These are phyloP conservation scores for Battus philenor DNA, from an alignment of 1,140 invertebrate genomes.

Conservation along the genomic window DNA sequence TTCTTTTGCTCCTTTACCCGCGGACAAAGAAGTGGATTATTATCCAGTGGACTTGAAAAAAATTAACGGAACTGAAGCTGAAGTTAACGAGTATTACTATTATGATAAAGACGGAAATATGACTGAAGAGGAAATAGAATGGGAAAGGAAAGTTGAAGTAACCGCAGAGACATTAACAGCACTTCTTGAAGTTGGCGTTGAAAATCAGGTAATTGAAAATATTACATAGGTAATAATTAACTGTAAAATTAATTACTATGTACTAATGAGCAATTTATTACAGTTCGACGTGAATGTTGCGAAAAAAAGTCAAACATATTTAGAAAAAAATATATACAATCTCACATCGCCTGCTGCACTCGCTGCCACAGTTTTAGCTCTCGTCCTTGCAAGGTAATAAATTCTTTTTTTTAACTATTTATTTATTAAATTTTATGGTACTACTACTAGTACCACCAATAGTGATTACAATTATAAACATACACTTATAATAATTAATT, in stretches of 20 bases:
- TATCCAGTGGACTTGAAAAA: conserved; percentile 60
- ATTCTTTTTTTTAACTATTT: neutral
- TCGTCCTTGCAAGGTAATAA: conserved; percentile 72
- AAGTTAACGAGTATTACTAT: conserved; percentile 64
- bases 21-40: conserved; percentile 75
- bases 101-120: conserved; percentile 71
- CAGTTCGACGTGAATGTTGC: conserved; percentile 69
- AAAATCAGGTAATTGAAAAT: conserved; percentile 77
- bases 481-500: no score
- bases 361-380: conserved; percentile 75
- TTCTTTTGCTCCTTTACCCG: conserved; percentile 75
- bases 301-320: conserved; percentile 72
- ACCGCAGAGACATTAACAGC: conserved; percentile 78
- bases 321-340: conserved; percentile 76
- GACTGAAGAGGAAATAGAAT: conserved; percentile 61
- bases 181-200: conserved; percentile 78
- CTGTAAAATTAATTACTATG: no score
- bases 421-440: no score
- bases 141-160: conserved; percentile 76
- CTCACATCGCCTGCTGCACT: conserved; percentile 75
- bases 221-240: no score
- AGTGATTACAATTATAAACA: no score
- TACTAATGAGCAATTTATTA: conserved; percentile 2
- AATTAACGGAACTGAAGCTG: conserved; percentile 41
- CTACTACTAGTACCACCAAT: no score